Base-by-base conservation (phyloP, 1,140 invertebrate species). In the Aphaenogaster floridana region DNA sequence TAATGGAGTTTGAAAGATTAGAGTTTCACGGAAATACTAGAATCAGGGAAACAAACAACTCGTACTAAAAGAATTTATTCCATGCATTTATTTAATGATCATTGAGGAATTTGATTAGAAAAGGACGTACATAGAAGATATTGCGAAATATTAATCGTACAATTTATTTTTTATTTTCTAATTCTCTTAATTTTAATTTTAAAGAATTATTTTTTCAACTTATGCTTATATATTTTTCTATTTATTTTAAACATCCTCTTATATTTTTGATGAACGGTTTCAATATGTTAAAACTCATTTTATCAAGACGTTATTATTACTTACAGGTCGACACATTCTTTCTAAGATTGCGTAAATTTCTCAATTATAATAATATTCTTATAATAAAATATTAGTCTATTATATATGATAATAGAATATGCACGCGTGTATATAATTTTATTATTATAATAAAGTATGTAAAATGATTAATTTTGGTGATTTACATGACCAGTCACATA, bases 1-100 rank as follows among this genome's bases (percentile, higher is more conserved):
- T 54, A 84, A 84, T 84, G 6, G 5, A 50, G 28, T 61, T 81
- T 21, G 15, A 3, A 71, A 57, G 39, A 71, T 6, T 74, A 54
- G 4, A 45, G 4, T 48, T 59, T 69, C 42, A 39, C 54, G 6
- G 36, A 71, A 81, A 71, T n/a, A 61, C 5, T 28, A 11, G 9
- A n/a, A 74, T n/a, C 7, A 39, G n/a, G 50, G 4, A 11, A 36
- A 80, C 48, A 52, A 28, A 59, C 17, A 42, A 39, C 36, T 21
- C 7, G 61, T 39, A 2, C 50, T 45, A 48, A 83, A 59, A 21
- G 8, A 34, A 6, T 72, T 59, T 34, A 28, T 48, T 36, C 5
- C 3, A 39, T 1, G 11, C 45, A 4, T 52, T 66, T 2, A 8
- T 64, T 45, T 48, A 50, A 64, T 48, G 0, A 48, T n/a, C 5